A percentile compares a stretch with the other conserved stretches of the same genome.
These are phyloP conservation scores for Gastracanthus pulcherrimus DNA, from an alignment of 2,888 invertebrate species.

Conservation along the genomic window DNA sequence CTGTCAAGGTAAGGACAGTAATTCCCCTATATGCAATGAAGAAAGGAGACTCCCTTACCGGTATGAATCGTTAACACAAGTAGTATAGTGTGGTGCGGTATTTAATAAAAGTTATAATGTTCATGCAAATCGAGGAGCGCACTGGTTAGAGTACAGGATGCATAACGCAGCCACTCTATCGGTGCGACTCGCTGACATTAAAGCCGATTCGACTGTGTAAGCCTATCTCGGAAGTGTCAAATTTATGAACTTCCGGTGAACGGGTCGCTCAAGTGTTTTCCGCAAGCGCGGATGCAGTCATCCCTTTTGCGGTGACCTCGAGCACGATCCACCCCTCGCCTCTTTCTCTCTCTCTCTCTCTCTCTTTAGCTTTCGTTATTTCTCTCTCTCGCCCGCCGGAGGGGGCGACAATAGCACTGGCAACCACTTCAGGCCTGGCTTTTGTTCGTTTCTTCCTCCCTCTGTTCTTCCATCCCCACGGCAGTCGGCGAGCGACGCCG, in stretches of 20 bases:
- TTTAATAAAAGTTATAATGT: neutral
- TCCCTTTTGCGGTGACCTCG: conserved; percentile 47
- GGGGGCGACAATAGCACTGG: conserved; percentile 51
- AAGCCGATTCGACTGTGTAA: conserved; percentile 14
- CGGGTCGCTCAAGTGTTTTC: conserved; percentile 44
- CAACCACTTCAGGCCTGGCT: conserved; percentile 50
- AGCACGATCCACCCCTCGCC: conserved; percentile 41
- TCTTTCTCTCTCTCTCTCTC: conserved; percentile 41
- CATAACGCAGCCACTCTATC: neutral
- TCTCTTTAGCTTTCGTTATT: conserved; percentile 24
- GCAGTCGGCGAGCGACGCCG: neutral
- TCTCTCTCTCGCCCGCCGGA: conserved; percentile 46
- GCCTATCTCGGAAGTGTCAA: conserved; percentile 58
- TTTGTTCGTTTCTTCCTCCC: conserved; percentile 47
- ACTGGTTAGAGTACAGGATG: neutral
- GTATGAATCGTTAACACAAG: too few species aligned
- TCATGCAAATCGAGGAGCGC: neutral
- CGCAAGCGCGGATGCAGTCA: conserved; percentile 35
- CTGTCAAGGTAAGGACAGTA: too few species aligned
- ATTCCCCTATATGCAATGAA: too few species aligned
- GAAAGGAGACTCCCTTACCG: neutral
- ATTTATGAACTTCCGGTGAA: conserved; percentile 54
- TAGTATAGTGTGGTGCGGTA: too few species aligned
- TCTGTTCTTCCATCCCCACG: neutral
- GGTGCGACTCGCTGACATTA: neutral